Percentiles rank a stretch among this genome's conserved stretches.
Evolutionary conservation across 2,888 invertebrate species (phyloP).

Genomic region (Cartodere bifasciata): DNA sequence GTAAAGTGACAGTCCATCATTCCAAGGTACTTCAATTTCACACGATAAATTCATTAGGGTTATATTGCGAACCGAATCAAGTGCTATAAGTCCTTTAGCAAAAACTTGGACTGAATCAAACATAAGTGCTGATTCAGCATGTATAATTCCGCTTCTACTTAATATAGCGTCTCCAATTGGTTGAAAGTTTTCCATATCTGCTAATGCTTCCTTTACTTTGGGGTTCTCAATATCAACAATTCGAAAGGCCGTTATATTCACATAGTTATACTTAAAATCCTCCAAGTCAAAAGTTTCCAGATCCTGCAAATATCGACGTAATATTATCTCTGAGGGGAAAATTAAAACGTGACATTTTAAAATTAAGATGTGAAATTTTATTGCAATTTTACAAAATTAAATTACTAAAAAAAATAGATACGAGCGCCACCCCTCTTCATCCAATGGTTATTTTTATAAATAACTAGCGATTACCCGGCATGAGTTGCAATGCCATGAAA

Average conservation of each 20-base stretch:
- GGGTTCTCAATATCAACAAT: conserved; percentile 71
- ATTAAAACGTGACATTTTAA: no score
- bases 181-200: conserved; percentile 80
- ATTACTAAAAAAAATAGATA: no score
- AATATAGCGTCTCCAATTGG: conserved; percentile 70
- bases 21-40: conserved; percentile 66
- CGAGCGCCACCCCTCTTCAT: no score
- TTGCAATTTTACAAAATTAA: no score
- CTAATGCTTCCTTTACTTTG: conserved; percentile 59
- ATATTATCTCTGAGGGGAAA: no score
- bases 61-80: conserved; percentile 51
- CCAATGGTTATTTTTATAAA: no score
- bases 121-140: conserved; percentile 76
- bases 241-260: conserved; percentile 90
- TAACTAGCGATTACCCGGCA: no score
- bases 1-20: conserved; percentile 61
- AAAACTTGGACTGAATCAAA: conserved; percentile 79
- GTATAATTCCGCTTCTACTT: conserved; percentile 52
- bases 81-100: conserved; percentile 61
- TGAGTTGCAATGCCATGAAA: no score
- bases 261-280: conserved; percentile 86
- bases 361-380: no score
- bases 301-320: conserved; percentile 48
- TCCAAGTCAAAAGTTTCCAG: conserved; percentile 78
- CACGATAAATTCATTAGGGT: conserved; percentile 68